phyloP scores from a whole-genome alignment of 2,888 invertebrate species.

The Autographa gamma region DNA sequence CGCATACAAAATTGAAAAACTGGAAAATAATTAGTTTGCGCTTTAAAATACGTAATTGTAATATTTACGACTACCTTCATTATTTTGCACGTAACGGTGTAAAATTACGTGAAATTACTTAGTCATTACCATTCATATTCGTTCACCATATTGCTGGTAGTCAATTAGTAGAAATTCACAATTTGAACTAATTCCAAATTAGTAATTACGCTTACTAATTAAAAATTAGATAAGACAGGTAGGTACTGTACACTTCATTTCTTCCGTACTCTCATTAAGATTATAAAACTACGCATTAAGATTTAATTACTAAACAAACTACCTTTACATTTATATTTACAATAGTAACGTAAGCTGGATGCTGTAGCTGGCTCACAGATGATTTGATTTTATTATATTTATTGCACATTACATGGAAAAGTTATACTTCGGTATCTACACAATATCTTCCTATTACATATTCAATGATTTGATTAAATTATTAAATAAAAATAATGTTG shows the following conservation, averaged over 20 bases:
- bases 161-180: constrained; percentile 56
- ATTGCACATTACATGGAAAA: constrained; percentile 61
- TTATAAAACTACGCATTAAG: constrained; percentile 68
- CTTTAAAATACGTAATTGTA: constrained; percentile 39
- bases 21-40: constrained; percentile 45
- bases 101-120: constrained; percentile 64
- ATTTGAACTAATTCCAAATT: constrained; percentile 68
- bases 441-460: constrained; percentile 27
- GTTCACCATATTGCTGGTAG: constrained; percentile 59
- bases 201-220: constrained; percentile 68
- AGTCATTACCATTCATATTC: constrained; percentile 60
- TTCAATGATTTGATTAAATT: constrained; percentile 32
- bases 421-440: constrained; percentile 46
- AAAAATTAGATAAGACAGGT: constrained; percentile 63
- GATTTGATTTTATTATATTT: constrained; percentile 53
- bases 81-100: constrained; percentile 52
- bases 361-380: constrained; percentile 67
- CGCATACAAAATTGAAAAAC: constrained; percentile 49
- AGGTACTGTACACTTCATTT: constrained; percentile 50
- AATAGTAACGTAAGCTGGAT: constrained; percentile 61
- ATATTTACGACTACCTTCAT: constrained; percentile 49
- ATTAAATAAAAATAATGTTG: constrained; percentile 47
- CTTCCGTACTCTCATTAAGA: constrained; percentile 54
- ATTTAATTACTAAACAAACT: constrained; percentile 65
- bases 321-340: constrained; percentile 77